A percentile compares a stretch with the other conserved stretches of the same genome.
These are phyloP conservation scores for Calosoma granatense DNA, from an alignment of 1,140 invertebrate genomes.

Conservation along the genomic window DNA sequence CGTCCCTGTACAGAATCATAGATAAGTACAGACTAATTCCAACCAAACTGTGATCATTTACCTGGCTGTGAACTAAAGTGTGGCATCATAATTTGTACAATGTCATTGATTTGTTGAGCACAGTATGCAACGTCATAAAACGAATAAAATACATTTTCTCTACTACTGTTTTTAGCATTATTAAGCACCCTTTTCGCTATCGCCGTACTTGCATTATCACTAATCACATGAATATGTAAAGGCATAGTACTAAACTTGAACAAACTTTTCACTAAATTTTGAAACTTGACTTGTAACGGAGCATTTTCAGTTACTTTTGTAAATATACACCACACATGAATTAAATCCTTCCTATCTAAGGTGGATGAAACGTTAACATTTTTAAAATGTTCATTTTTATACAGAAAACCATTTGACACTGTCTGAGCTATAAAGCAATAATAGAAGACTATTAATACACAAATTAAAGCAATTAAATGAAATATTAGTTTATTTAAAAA, in stretches of 20 bases:
- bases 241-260: constrained; percentile 34
- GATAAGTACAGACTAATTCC: no score
- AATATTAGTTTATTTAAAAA: background rate
- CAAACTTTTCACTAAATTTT: constrained; percentile 28
- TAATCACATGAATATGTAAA: constrained; percentile 56
- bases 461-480: background rate
- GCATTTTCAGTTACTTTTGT: constrained; percentile 30
- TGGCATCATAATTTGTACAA: constrained; percentile 58
- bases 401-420: background rate
- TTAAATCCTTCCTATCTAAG: background rate
- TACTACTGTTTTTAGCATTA: constrained; percentile 35
- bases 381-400: background rate
- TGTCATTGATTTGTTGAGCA: constrained; percentile 47
- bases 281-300: constrained; percentile 27
- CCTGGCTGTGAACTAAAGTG: constrained; percentile 68
- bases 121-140: constrained; percentile 53
- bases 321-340: constrained; percentile 32
- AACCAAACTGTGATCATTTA: no score
- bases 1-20: constrained; percentile 53
- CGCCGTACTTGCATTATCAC: constrained; percentile 49
- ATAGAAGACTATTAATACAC: background rate
- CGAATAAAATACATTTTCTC: constrained; percentile 36
- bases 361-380: background rate
- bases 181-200: constrained; percentile 46
- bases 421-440: background rate